phyloP scores from a whole-genome alignment of 2,888 invertebrate genomes.

The Torymus aiolomorphi region DNA sequence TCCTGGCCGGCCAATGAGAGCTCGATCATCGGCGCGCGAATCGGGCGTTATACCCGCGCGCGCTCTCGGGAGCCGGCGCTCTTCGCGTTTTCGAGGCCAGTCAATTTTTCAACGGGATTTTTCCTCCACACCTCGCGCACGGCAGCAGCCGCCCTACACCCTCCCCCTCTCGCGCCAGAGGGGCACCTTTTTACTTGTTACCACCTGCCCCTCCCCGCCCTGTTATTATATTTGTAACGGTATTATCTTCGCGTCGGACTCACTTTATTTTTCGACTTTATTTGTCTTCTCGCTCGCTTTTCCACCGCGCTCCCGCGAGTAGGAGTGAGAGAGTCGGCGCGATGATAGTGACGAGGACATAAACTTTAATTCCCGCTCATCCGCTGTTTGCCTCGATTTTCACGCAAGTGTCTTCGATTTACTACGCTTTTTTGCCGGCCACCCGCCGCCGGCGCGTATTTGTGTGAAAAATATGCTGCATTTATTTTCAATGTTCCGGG shows the following conservation, averaged over 20 bases:
- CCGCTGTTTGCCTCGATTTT: constrained; percentile 20
- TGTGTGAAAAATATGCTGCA: neutral
- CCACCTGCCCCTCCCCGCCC: constrained; percentile 34
- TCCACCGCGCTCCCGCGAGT: neutral
- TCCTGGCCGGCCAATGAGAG: constrained; percentile 72
- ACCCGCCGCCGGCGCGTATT: constrained; percentile 17
- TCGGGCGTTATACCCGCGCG: constrained; percentile 26
- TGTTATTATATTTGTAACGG: constrained; percentile 45
- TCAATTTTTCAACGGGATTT: constrained; percentile 56
- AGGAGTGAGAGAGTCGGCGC: neutral
- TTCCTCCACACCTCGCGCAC: constrained; percentile 45
- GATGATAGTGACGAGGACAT: constrained; percentile 23
- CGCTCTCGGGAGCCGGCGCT: neutral
- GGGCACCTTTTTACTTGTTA: constrained; percentile 48
- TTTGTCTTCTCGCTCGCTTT: constrained; percentile 7
- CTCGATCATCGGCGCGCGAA: constrained; percentile 62
- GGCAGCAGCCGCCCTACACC: constrained; percentile 19
- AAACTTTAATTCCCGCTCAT: constrained; percentile 34
- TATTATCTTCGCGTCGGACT: constrained; percentile 29
- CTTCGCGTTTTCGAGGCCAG: constrained; percentile 42
- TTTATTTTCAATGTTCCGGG: neutral
- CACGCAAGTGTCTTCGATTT: constrained; percentile 32
- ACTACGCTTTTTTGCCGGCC: constrained; percentile 7
- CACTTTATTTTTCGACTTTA: constrained; percentile 40
- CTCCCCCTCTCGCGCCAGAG: too few relatives aligned